Base-by-base conservation (phyloP, 2,888 invertebrate genomes). In the Alsophila aescularia region DNA sequence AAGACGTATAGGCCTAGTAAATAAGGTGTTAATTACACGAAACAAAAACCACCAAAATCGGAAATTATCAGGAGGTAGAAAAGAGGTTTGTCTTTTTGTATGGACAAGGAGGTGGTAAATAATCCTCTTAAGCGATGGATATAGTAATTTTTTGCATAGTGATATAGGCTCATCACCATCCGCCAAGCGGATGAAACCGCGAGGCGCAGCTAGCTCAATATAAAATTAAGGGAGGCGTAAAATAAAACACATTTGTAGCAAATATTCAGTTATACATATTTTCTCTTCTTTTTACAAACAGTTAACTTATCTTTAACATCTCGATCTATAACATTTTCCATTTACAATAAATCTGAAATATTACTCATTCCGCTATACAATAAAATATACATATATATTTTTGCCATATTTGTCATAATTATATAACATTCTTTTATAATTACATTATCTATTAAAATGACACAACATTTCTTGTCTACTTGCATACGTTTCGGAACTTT, bases 181-280 rank as follows among this genome's bases (percentile, higher is more conserved):
- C n/a, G n/a, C n/a, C n/a, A n/a, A n/a, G n/a, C n/a, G n/a, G n/a
- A n/a, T n/a, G n/a, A n/a, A n/a, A n/a, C n/a, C n/a, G n/a, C n/a
- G n/a, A n/a, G n/a, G n/a, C n/a, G n/a, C n/a, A n/a, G n/a, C n/a
- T n/a, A n/a, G 2, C 8, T 7, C 7, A 24, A 24, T 24, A 18
- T 24, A 2, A 8, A 24, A 24, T n/a, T n/a, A n/a, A n/a, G n/a
- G 24, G 24, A 8, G 8, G 5, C 32, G 12, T 10, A 24, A 81
- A 89, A 82, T 83, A 70, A 88, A 90, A 89, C 87, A 77, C 82
- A 64, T 32, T 41, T 14, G 39, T 90, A 88, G 84, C 88, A 91
- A 91, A 90, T 90, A 87, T 87, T 90, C 86, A 90, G 79, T 90
- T 89, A 90, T 88, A 90, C 90, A 90, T 91, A 87, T 87, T 90